A percentile compares a stretch with the other conserved stretches of the same genome.
phyloP scores from a whole-genome alignment of 2,888 invertebrate genomes.

The Coecobrya sp. region DNA sequence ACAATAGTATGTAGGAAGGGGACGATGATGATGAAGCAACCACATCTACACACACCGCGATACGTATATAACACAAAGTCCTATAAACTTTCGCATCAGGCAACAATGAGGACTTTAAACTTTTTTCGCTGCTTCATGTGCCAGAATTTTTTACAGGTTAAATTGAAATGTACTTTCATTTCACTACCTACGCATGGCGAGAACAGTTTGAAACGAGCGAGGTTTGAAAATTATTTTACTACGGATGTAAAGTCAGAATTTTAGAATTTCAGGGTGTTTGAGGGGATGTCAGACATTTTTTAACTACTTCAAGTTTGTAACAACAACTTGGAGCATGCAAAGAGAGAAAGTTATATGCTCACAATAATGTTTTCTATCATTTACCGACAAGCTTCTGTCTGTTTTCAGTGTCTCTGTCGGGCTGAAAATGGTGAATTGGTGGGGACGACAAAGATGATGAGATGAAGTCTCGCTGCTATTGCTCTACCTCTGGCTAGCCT shows the following conservation, averaged over 20 bases:
- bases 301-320: background rate
- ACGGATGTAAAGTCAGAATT: slow-evolving; percentile 31
- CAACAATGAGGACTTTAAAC: slow-evolving; percentile 60
- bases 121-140: slow-evolving; percentile 22
- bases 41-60: background rate
- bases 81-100: slow-evolving; percentile 64
- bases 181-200: background rate
- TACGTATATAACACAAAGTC: slow-evolving; percentile 13
- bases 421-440: slow-evolving; percentile 30
- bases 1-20: background rate
- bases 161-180: slow-evolving; percentile 49
- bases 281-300: background rate
- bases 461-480: slow-evolving; percentile 17
- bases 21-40: slow-evolving; percentile 19
- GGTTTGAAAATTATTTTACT: slow-evolving; percentile 23
- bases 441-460: background rate
- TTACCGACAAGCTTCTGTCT: slow-evolving; percentile 35
- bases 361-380: slow-evolving; percentile 3
- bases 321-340: background rate
- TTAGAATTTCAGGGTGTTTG: background rate
- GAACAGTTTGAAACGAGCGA: slow-evolving; percentile 22
- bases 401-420: background rate
- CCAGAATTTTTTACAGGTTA: slow-evolving; percentile 14
- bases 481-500: slow-evolving; percentile 24
- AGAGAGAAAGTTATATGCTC: slow-evolving; percentile 36